These are phyloP conservation scores for Lepisosteus osseus DNA, from an alignment of 2,113 vertebrate genomes.

Conservation along the genomic window DNA sequence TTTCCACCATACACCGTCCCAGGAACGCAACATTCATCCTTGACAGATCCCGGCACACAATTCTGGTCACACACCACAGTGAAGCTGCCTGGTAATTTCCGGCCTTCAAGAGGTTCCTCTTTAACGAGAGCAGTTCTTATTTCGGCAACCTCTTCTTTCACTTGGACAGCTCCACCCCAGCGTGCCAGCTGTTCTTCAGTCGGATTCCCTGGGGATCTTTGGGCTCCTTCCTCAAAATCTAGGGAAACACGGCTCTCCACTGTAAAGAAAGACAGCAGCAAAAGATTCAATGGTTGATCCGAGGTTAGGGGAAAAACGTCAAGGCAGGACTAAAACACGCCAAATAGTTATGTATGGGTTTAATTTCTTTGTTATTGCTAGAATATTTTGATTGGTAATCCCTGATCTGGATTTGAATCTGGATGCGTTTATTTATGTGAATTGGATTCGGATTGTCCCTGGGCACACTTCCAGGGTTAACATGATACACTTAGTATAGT, in stretches of 20 bases:
- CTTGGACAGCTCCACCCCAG: conserved; percentile 25
- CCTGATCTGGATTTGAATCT: too few species aligned
- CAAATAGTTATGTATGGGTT: too few species aligned
- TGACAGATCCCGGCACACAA: conserved; percentile 32
- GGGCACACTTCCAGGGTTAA: too few species aligned
- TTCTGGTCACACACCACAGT: conserved; percentile 30
- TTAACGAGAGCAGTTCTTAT: conserved; percentile 63
- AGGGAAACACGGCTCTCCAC: conserved; percentile 17
- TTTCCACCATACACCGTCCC: not conserved
- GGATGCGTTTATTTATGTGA: too few species aligned
- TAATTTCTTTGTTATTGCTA: too few species aligned
- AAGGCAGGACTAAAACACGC: too few species aligned
- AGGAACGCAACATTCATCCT: conserved; percentile 11
- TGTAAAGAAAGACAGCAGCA: conserved; percentile 10
- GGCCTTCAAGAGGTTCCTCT: conserved; percentile 53
- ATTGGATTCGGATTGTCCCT: too few species aligned
- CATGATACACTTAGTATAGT: too few species aligned
- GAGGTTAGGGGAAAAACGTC: too few species aligned
- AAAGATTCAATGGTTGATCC: not conserved
- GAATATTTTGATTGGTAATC: too few species aligned
- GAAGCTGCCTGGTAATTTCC: too few species aligned
- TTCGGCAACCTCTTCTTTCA: conserved; percentile 56
- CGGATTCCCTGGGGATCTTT: conserved; percentile 12
- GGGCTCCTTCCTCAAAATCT: conserved; percentile 12
- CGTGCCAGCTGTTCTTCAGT: conserved; percentile 14